Conservation (phyloP, 2,113 vertebrate genomes). For the Dryoscopus gambensis region DNA sequence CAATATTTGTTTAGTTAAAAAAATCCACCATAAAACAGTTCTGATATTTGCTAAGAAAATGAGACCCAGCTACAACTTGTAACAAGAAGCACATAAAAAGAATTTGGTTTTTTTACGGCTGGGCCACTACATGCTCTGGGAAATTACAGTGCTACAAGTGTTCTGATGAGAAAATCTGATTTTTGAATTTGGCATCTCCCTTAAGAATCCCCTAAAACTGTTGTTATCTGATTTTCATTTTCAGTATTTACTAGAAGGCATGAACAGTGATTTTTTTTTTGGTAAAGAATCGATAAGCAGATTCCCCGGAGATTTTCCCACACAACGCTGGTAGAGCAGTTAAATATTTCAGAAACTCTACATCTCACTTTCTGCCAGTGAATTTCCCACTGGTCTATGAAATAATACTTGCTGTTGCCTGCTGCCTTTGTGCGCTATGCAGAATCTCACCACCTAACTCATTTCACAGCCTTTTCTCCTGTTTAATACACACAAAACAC, state of each 20-base stretch:
- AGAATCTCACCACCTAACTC: not conserved
- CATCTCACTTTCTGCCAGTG: not conserved
- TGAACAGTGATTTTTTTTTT: not conserved
- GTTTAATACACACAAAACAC: not conserved
- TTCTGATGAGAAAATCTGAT: not conserved
- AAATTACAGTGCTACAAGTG: not conserved
- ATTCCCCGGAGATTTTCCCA: not conserved
- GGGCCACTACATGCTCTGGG: not conserved
- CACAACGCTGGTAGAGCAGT: not conserved
- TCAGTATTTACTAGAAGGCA: not conserved
- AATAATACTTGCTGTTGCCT: not conserved
- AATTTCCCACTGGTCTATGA: not conserved
- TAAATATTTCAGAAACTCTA: not conserved
- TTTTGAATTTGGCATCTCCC: not conserved
- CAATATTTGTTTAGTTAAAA: not conserved
- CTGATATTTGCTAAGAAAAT: not conserved
- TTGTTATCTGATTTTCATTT: slow-evolving; percentile 4
- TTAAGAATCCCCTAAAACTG: not conserved
- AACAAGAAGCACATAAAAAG: not conserved
- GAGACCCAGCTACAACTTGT: not conserved
- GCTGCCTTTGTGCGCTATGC: not conserved
- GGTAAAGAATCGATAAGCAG: not conserved
- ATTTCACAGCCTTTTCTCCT: not conserved
- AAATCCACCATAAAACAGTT: not conserved
- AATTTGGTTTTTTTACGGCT: not conserved